Percentiles rank a stretch among this genome's conserved stretches.
These are phyloP conservation scores for Mellivora capensis DNA, from an alignment of 2,113 vertebrate genomes.

Conservation along the genomic window DNA sequence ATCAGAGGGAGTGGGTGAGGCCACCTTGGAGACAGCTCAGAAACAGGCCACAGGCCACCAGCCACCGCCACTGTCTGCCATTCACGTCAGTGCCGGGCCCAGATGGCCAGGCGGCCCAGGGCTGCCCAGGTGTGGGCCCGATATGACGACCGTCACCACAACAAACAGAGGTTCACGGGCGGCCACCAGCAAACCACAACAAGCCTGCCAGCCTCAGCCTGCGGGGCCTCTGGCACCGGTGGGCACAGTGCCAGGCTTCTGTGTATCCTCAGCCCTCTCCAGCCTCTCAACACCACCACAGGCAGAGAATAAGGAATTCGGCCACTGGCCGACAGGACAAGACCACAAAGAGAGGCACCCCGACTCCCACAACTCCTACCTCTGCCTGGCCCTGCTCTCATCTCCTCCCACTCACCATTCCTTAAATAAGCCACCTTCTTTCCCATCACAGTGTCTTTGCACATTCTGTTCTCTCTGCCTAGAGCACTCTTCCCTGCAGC, in stretches of 20 bases:
- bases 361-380: background rate
- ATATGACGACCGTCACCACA: constrained; percentile 20
- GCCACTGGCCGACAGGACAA: background rate
- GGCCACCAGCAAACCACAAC: background rate
- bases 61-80: background rate
- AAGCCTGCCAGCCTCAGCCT: background rate
- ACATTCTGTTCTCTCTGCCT: background rate
- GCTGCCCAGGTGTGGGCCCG: constrained; percentile 43
- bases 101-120: constrained; percentile 26
- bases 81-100: background rate
- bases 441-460: background rate
- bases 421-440: background rate
- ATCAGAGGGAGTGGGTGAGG: background rate
- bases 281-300: background rate
- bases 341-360: background rate
- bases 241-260: background rate
- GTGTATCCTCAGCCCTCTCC: background rate
- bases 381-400: rapidly evolving
- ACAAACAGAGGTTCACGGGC: constrained; percentile 50
- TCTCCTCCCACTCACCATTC: background rate
- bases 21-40: background rate
- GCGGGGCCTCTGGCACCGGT: background rate
- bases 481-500: background rate
- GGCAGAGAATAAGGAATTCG: background rate
- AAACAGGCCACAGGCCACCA: background rate